Evolutionary conservation across 2,113 vertebrate species (phyloP).

Genomic region (Meleagris gallopavo): DNA sequence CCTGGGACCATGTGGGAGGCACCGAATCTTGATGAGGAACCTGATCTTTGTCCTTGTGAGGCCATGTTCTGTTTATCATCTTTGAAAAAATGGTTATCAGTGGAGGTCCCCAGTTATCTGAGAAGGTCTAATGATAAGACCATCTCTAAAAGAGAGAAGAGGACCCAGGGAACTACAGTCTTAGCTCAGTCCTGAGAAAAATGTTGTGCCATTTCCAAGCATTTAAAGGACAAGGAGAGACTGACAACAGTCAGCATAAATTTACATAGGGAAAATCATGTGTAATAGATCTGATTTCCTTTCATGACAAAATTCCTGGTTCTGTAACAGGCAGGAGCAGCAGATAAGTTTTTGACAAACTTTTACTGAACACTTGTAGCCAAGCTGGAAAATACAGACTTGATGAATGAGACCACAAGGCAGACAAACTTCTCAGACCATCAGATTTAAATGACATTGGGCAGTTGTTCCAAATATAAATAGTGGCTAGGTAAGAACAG

Average conservation of each 20-base stretch:
- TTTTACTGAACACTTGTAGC: background rate
- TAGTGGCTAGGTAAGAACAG: background rate
- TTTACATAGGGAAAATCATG: background rate
- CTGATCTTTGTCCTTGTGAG: background rate
- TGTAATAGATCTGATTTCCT: background rate
- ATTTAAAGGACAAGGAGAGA: background rate
- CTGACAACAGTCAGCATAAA: background rate
- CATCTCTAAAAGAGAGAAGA: background rate
- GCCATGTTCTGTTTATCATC: background rate
- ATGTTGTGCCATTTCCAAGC: background rate
- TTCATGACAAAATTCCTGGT: background rate
- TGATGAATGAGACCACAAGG: background rate
- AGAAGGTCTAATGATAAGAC: background rate
- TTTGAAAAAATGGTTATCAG: background rate
- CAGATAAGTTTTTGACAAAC: background rate
- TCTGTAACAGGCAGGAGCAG: background rate
- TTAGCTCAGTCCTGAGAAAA: background rate
- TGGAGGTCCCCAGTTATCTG: background rate
- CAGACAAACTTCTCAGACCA: background rate
- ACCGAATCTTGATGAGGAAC: background rate
- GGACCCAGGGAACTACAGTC: background rate
- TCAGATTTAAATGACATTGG: background rate
- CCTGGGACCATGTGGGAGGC: fast-evolving
- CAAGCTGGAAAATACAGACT: background rate
- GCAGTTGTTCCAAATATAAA: background rate